Evolutionary conservation across 2,797 vertebrate genomes (phyloP), one percentile per base, ranked within the genome.

Genomic region (Chelonia mydas): DNA sequence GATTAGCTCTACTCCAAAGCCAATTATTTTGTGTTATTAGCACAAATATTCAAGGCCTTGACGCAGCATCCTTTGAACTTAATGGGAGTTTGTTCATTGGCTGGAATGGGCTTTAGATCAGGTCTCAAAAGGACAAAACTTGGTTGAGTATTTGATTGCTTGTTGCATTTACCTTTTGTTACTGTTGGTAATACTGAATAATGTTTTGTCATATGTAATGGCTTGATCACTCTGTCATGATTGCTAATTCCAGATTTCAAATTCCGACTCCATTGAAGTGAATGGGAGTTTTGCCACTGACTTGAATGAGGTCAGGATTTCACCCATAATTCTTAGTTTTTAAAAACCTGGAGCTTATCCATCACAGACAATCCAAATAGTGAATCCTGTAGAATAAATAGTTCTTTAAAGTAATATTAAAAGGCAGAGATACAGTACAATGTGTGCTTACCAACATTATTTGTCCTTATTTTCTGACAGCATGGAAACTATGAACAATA

Each of bases 1-100:
- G n/a, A 37, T 68, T 37, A 68, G 33, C 65, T 68, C n/a, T 68
- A 37, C 65, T n/a, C n/a, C n/a, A 68, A 68, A 37, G 65, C 25
- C 25, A 47, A 79, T 53, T n/a, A 51, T 79, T 79, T 25, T n/a
- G 11, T 23, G 10, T n/a, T 79, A n/a, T 49, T 11, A 50, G 9
- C 47, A 77, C 47, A n/a, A 49, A 33, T 51, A 31, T 79, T 78
- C 47, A 50, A 78, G 31, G 47, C 13, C 28, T 28, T 88, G 86
- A 47, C 7, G 28, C 12, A 77, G 0, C 0, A 1, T 5, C 0
- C 50, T 53, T 15, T 0, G 0, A 90, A 7, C 31, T 33, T 33
- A 61, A 61, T 61, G 31, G 15, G 59, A 61, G 17, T 16, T 49
- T 79, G 79, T 5, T 3, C 51, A 23, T 47, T 3, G 13, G 2